Evolutionary conservation across 2,797 vertebrate genomes (phyloP).

Genomic region (Sebastes iracundus): DNA sequence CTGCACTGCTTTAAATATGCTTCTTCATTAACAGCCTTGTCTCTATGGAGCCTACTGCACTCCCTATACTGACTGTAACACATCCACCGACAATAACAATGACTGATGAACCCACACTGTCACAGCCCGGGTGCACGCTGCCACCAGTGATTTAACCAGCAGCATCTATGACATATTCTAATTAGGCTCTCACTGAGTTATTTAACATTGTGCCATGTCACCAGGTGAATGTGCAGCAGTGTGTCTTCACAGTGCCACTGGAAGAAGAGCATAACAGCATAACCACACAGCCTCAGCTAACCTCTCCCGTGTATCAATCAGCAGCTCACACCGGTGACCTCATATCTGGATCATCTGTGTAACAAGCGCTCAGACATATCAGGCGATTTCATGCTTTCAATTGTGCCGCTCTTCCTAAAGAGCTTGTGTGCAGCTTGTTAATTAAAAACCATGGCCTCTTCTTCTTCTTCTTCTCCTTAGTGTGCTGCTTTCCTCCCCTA

Average conservation of each 20-base stretch:
- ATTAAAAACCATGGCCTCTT: constrained; percentile 55
- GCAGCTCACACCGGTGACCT: constrained; percentile 55
- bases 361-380: constrained; percentile 25
- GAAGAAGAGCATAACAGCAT: constrained; percentile 2
- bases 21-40: not conserved
- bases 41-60: not conserved
- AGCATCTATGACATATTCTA: not conserved
- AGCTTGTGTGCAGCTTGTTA: constrained; percentile 43
- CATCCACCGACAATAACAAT: constrained; percentile 27
- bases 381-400: constrained; percentile 18
- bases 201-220: not conserved
- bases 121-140: not conserved
- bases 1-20: constrained; percentile 6
- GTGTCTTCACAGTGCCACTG: not conserved
- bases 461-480: not conserved
- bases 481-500: not conserved
- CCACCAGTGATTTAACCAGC: not conserved
- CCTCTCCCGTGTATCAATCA: constrained; percentile 49
- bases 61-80: constrained; percentile 28
- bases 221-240: constrained; percentile 3
- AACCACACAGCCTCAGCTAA: constrained; percentile 45
- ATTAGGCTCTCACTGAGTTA: not conserved
- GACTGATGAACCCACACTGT: constrained; percentile 36
- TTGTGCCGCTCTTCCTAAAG: constrained; percentile 34
- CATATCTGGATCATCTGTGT: constrained; percentile 53